A percentile compares a stretch with the other conserved stretches of the same genome.
Evolutionary conservation across 2,888 invertebrate species (phyloP).

Genomic region (Agrilus cyanescens): DNA sequence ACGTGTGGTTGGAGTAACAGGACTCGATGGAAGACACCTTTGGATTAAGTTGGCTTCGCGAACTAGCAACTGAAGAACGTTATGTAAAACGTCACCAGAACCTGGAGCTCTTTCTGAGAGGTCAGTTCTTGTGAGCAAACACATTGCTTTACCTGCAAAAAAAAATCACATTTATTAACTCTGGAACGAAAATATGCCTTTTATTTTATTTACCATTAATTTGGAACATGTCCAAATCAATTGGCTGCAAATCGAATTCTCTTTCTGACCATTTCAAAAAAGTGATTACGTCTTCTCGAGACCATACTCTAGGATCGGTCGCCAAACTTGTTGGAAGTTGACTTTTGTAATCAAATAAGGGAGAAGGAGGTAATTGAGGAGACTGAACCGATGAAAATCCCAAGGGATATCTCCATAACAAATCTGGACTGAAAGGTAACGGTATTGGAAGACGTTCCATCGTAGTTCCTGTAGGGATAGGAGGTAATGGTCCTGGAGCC

Average conservation of each 20-base stretch:
- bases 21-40: slow-evolving; percentile 67
- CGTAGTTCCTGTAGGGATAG: slow-evolving; percentile 35
- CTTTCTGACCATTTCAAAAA: slow-evolving; percentile 87
- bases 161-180: background rate
- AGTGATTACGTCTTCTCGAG: slow-evolving; percentile 75
- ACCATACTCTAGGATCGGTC: slow-evolving; percentile 83
- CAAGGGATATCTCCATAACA: slow-evolving; percentile 79
- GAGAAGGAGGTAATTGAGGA: slow-evolving; percentile 49
- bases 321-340: slow-evolving; percentile 75
- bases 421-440: slow-evolving; percentile 71
- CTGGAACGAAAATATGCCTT: background rate
- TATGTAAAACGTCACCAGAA: slow-evolving; percentile 88
- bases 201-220: slow-evolving; percentile 67
- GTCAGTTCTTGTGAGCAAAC: slow-evolving; percentile 79
- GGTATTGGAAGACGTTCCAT: slow-evolving; percentile 67
- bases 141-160: slow-evolving; percentile 72
- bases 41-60: slow-evolving; percentile 69
- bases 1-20: slow-evolving; percentile 71
- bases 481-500: slow-evolving; percentile 37
- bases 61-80: slow-evolving; percentile 79
- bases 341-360: slow-evolving; percentile 73
- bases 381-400: slow-evolving; percentile 58
- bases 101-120: slow-evolving; percentile 85
- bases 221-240: slow-evolving; percentile 88
- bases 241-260: slow-evolving; percentile 82